phyloP scores from a whole-genome alignment of 2,797 vertebrate species.

The Pipistrellus kuhlii region DNA sequence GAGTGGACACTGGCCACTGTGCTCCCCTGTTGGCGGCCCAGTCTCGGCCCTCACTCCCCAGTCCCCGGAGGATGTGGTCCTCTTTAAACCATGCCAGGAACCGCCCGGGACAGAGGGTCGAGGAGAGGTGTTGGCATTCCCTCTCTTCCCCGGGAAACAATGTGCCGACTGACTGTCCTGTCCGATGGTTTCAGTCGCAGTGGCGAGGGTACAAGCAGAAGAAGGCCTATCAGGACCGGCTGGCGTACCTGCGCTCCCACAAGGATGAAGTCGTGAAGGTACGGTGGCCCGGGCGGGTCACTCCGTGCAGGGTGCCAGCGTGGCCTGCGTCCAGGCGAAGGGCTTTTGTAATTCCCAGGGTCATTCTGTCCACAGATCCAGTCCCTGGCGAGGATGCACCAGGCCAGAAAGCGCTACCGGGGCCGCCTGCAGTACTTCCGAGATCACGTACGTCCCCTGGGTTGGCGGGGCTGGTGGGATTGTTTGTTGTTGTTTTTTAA shows the following conservation, averaged over 20 bases:
- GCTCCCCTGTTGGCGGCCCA: neutral
- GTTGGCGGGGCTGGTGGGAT: neutral
- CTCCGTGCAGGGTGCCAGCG: rapidly evolving
- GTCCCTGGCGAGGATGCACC: slow-evolving; percentile 96
- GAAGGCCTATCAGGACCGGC: slow-evolving; percentile 92
- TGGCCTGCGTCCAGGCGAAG: neutral
- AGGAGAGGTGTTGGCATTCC: neutral
- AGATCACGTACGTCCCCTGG: slow-evolving; percentile 92
- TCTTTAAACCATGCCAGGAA: neutral
- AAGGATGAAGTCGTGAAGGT: slow-evolving; percentile 95
- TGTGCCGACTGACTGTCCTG: rapidly evolving
- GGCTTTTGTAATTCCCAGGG: neutral
- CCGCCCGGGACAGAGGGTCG: neutral
- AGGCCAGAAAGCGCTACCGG: slow-evolving; percentile 95
- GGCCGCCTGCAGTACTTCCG: slow-evolving; percentile 96
- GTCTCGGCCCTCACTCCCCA: neutral
- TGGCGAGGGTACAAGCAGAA: slow-evolving; percentile 96
- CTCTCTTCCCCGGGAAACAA: slow-evolving; percentile 5
- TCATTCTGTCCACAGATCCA: slow-evolving; percentile 91
- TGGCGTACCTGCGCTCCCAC: slow-evolving; percentile 92
- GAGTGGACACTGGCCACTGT: neutral
- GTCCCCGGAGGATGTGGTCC: neutral
- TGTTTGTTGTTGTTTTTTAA: too few relatives aligned
- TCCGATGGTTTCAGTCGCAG: slow-evolving; percentile 90
- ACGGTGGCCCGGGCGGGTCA: neutral